These are phyloP conservation scores for Manis pentadactyla DNA, from an alignment of 2,797 vertebrate genomes.

Conservation along the genomic window DNA sequence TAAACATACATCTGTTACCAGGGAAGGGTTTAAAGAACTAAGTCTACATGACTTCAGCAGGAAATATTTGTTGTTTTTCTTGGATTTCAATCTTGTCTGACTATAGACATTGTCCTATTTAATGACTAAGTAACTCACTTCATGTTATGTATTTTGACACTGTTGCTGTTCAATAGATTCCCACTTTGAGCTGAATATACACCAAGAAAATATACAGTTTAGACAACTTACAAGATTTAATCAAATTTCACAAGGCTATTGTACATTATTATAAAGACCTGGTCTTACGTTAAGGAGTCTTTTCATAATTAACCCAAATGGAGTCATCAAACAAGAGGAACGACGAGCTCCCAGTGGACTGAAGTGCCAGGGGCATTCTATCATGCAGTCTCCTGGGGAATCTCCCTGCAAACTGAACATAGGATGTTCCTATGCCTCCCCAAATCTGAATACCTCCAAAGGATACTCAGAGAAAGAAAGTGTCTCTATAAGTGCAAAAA, in stretches of 20 bases:
- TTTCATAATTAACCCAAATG: conserved; percentile 93
- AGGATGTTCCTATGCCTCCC: conserved; percentile 94
- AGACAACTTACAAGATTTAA: conserved; percentile 94
- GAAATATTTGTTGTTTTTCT: conserved; percentile 89
- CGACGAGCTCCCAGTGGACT: conserved; percentile 93
- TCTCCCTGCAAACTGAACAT: conserved; percentile 94
- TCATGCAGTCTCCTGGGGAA: conserved; percentile 93
- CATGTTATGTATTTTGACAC: conserved; percentile 93
- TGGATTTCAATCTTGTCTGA: conserved; percentile 91
- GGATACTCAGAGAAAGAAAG: conserved; percentile 93
- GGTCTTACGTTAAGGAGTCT: conserved; percentile 94
- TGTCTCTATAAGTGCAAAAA: conserved; percentile 46
- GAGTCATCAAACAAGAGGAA: conserved; percentile 93
- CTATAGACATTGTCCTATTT: conserved; percentile 94
- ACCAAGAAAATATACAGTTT: conserved; percentile 91
- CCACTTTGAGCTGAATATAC: conserved; percentile 93
- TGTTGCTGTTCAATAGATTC: conserved; percentile 94
- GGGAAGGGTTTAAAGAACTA: conserved; percentile 94
- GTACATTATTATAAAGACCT: conserved; percentile 91
- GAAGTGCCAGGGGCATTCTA: conserved; percentile 93
- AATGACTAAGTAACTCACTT: conserved; percentile 95
- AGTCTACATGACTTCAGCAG: conserved; percentile 92
- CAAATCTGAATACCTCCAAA: conserved; percentile 92
- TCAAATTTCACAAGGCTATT: conserved; percentile 93
- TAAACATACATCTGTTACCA: conserved; percentile 92